A percentile compares a stretch with the other conserved stretches of the same genome.
Evolutionary conservation across 2,113 vertebrate species (phyloP).

Genomic region (Petromus typicus): DNA sequence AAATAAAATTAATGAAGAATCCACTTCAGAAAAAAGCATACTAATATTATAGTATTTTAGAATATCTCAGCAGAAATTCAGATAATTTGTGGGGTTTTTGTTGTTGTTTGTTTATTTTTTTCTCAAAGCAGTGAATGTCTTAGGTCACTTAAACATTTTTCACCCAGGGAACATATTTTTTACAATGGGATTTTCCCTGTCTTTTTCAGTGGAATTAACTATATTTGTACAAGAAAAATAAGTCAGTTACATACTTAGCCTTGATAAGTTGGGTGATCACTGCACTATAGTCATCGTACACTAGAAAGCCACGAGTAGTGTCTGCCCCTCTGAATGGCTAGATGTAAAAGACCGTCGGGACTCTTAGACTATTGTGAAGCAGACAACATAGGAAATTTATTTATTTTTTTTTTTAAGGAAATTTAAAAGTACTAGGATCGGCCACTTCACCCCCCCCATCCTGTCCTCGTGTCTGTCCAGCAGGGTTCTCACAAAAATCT

Average conservation of each 20-base stretch:
- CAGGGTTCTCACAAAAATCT: not conserved
- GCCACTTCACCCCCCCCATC: too few relatives aligned
- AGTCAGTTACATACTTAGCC: not conserved
- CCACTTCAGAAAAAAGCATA: constrained; percentile 30
- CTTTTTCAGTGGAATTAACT: constrained; percentile 23
- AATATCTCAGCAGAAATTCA: constrained; percentile 42
- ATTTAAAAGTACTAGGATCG: not conserved
- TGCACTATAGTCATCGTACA: not conserved
- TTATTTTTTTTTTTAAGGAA: too few relatives aligned
- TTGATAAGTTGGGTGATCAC: not conserved
- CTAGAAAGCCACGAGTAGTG: not conserved
- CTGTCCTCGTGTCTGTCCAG: too few relatives aligned
- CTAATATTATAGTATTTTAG: constrained; percentile 34
- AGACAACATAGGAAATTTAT: not conserved
- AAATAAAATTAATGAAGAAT: constrained; percentile 73
- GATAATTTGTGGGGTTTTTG: constrained; percentile 14
- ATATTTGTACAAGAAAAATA: not conserved
- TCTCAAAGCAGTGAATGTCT: constrained; percentile 16
- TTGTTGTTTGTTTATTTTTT: constrained; percentile 33
- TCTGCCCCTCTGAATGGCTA: not conserved
- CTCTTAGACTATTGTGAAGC: constrained; percentile 1
- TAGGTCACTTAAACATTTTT: constrained; percentile 42
- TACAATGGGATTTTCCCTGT: constrained; percentile 4
- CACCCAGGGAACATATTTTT: constrained; percentile 19
- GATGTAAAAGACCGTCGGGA: not conserved